Evolutionary conservation across 2,888 invertebrate genomes (phyloP).

Genomic region (Sthenelais limicola): DNA sequence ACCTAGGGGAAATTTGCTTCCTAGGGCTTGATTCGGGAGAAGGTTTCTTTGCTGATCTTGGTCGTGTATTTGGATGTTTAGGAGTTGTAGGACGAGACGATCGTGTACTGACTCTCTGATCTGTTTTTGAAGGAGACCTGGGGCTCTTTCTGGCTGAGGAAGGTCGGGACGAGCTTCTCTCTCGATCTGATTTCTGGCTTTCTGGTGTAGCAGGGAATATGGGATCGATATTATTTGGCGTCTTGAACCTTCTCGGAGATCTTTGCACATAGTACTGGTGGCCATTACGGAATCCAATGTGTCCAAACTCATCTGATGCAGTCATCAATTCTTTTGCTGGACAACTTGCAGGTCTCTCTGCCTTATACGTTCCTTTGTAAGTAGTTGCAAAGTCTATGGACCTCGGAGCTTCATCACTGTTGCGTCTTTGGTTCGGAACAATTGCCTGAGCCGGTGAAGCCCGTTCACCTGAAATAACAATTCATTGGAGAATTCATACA

Average conservation of each 20-base stretch:
- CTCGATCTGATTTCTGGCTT: slow-evolving; percentile 23
- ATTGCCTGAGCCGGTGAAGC: neutral
- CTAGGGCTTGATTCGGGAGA: neutral
- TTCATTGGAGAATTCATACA: neutral
- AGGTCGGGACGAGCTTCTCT: slow-evolving; percentile 10
- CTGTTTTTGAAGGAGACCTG: slow-evolving; percentile 8
- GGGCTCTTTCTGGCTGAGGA: slow-evolving; percentile 14
- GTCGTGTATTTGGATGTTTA: neutral
- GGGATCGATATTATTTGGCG: slow-evolving; percentile 9
- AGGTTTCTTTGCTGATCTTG: neutral
- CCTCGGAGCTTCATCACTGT: slow-evolving; percentile 13
- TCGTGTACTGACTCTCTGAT: neutral
- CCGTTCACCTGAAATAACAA: slow-evolving; percentile 9
- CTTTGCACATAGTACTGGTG: slow-evolving; percentile 27
- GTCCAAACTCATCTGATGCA: slow-evolving; percentile 19
- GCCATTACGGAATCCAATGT: slow-evolving; percentile 18
- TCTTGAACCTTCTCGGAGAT: slow-evolving; percentile 12
- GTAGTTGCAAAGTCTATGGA: slow-evolving; percentile 31
- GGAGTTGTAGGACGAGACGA: slow-evolving; percentile 10
- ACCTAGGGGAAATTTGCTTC: neutral
- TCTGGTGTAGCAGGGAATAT: slow-evolving; percentile 25
- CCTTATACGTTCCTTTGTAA: slow-evolving; percentile 40
- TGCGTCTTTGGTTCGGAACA: slow-evolving; percentile 9
- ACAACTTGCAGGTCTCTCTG: slow-evolving; percentile 9
- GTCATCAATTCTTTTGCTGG: slow-evolving; percentile 1